phyloP scores from a whole-genome alignment of 2,113 vertebrate genomes.

The Triplophysa siluroides region DNA sequence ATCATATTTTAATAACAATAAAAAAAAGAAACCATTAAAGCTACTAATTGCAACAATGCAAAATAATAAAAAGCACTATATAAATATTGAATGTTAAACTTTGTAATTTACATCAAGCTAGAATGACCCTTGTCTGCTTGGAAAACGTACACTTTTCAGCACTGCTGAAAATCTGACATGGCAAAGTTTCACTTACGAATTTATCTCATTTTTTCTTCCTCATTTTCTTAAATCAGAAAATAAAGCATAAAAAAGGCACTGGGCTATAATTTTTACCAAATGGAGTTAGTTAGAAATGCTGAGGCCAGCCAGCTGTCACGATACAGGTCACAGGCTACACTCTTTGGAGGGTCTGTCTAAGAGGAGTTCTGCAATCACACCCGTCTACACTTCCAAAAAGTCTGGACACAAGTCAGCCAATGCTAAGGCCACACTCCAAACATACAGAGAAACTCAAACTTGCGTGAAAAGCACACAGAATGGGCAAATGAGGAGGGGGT shows the following conservation, averaged over 20 bases:
- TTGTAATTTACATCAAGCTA: slow-evolving; percentile 42
- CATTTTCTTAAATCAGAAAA: slow-evolving; percentile 49
- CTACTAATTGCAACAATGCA: no score
- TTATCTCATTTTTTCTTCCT: slow-evolving; percentile 36
- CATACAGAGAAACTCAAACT: slow-evolving; percentile 51
- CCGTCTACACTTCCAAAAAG: slow-evolving; percentile 53
- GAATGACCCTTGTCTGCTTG: slow-evolving; percentile 24
- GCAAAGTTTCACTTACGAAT: slow-evolving; percentile 50
- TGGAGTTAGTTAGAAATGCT: slow-evolving; percentile 51
- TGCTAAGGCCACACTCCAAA: slow-evolving; percentile 22
- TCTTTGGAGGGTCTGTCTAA: slow-evolving; percentile 46
- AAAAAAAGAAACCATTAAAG: not conserved
- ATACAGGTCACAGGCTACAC: slow-evolving; percentile 59
- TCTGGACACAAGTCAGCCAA: slow-evolving; percentile 53
- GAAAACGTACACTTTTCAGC: slow-evolving; percentile 4
- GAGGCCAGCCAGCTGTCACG: slow-evolving; percentile 61
- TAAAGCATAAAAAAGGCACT: slow-evolving; percentile 54
- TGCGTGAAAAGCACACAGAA: slow-evolving; percentile 6
- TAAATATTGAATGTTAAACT: no score
- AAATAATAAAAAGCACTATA: no score
- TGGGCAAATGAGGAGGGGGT: no score
- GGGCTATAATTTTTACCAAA: slow-evolving; percentile 54
- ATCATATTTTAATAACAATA: no score
- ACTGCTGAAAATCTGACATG: slow-evolving; percentile 35
- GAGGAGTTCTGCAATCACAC: slow-evolving; percentile 50